These are phyloP conservation scores for Mastacembelus armatus DNA, from an alignment of 2,797 vertebrate genomes.

Conservation along the genomic window DNA sequence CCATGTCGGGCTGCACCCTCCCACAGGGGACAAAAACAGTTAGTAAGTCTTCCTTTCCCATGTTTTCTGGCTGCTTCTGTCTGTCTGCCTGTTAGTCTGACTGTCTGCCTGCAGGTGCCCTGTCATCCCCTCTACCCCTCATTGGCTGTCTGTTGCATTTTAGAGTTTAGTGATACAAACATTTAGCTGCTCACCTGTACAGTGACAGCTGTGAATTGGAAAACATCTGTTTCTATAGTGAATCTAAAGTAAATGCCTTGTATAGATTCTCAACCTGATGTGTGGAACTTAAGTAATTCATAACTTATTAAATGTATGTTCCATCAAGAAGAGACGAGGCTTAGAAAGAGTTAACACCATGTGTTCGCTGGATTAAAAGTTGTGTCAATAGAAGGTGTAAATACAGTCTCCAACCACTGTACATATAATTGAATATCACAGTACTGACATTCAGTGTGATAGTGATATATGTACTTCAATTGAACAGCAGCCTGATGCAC, in stretches of 20 bases:
- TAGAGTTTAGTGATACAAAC: conserved; percentile 43
- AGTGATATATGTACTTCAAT: no score
- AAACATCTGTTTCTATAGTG: neutral
- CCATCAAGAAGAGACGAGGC: neutral
- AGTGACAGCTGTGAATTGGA: neutral
- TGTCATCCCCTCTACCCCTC: conserved; percentile 44
- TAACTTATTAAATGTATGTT: neutral
- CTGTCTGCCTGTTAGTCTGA: conserved; percentile 62
- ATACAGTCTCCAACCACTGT: no score
- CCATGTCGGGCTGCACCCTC: conserved; percentile 93
- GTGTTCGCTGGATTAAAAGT: no score
- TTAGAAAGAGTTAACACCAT: neutral
- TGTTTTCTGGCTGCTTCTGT: conserved; percentile 79
- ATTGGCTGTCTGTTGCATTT: conserved; percentile 54
- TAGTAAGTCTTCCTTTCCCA: conserved; percentile 92
- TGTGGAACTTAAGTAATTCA: neutral
- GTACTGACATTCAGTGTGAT: no score
- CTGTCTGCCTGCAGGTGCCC: conserved; percentile 51
- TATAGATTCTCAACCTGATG: neutral
- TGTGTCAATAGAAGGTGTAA: no score
- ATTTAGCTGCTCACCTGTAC: conserved; percentile 28
- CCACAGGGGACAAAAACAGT: conserved; percentile 96
- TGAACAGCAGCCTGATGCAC: no score
- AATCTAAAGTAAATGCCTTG: neutral
- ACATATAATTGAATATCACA: no score